A percentile compares a stretch with the other conserved stretches of the same genome.
Evolutionary conservation across 2,797 vertebrate genomes (phyloP).

Genomic region (Diplodus puntazzo): DNA sequence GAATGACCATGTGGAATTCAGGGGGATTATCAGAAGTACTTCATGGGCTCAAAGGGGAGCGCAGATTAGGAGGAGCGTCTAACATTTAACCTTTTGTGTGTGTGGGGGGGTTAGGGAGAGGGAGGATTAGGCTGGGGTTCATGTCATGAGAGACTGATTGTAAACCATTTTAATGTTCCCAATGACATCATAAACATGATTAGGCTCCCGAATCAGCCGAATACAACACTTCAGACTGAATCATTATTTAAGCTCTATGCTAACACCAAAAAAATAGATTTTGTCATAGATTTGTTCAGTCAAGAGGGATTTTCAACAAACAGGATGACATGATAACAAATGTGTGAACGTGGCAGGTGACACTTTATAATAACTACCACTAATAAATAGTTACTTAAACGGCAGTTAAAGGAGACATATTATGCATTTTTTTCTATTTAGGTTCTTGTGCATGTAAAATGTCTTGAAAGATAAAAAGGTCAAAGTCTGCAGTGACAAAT

Average conservation of each 20-base stretch:
- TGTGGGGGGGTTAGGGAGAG: constrained; percentile 39
- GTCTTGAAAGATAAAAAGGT: no score
- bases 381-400: no score
- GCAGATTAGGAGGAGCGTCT: constrained; percentile 73
- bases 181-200: constrained; percentile 53
- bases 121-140: constrained; percentile 47
- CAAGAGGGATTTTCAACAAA: no score
- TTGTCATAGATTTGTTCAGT: no score
- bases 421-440: no score
- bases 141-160: constrained; percentile 66
- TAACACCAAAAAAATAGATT: not conserved
- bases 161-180: constrained; percentile 57
- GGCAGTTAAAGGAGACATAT: no score
- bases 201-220: constrained; percentile 41
- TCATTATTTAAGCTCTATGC: not conserved
- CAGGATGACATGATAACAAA: no score
- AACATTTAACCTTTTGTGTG: constrained; percentile 56
- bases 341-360: no score
- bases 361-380: no score
- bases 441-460: no score
- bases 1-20: constrained; percentile 68
- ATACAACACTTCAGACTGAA: not conserved
- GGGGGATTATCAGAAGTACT: constrained; percentile 70
- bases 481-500: no score
- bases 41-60: constrained; percentile 53